phyloP scores from a whole-genome alignment of 1,140 invertebrate species.

The Apis dorsata region DNA sequence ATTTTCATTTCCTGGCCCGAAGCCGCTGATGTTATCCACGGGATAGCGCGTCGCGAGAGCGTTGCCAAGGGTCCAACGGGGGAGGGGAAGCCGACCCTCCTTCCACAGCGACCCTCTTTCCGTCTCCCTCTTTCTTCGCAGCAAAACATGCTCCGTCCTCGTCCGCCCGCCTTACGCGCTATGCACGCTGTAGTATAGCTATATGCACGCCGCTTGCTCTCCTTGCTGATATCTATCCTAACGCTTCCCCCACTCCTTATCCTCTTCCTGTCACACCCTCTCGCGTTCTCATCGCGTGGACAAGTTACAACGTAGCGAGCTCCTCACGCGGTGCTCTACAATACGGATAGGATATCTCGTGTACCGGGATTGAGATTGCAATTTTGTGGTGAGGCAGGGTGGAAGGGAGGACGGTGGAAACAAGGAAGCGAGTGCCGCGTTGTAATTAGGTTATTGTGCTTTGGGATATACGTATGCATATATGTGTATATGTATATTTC shows the following conservation, averaged over 20 bases:
- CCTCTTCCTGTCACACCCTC: conserved; percentile 46
- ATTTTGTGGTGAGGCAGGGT: not conserved
- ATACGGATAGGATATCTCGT: conserved; percentile 3
- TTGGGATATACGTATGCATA: too few species aligned
- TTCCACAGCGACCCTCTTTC: conserved; percentile 33
- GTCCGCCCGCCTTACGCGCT: conserved; percentile 27
- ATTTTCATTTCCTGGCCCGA: conserved; percentile 81
- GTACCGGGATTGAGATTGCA: conserved; percentile 9
- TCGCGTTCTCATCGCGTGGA: conserved; percentile 8
- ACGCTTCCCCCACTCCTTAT: conserved; percentile 52
- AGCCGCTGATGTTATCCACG: conserved; percentile 80
- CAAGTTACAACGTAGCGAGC: not conserved
- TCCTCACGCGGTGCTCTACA: not conserved
- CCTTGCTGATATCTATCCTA: conserved; percentile 74
- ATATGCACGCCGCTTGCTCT: conserved; percentile 54
- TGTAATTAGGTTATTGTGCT: too few species aligned
- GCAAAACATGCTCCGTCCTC: conserved; percentile 39
- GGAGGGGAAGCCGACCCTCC: conserved; percentile 66
- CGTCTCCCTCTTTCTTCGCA: conserved; percentile 55
- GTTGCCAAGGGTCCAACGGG: conserved; percentile 69
- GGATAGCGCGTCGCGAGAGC: conserved; percentile 75
- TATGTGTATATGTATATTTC: too few species aligned
- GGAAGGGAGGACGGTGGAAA: too few species aligned
- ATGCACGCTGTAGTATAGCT: conserved; percentile 61
- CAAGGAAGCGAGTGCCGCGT: too few species aligned